Conservation (phyloP, 1,140 invertebrate species). For the Drosophila equinoxialis region DNA sequence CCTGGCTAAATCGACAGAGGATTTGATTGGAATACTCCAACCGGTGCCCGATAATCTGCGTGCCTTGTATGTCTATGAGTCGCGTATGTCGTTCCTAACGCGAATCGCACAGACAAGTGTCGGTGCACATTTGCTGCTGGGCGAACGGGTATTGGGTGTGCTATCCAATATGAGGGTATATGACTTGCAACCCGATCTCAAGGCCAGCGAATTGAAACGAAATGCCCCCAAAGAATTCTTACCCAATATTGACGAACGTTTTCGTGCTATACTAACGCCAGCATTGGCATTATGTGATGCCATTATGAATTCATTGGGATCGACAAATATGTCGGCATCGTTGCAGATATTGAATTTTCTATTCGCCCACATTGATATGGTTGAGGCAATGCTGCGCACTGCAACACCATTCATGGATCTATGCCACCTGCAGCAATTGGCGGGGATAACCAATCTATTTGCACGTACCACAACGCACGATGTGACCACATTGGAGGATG, state of each 20-base stretch:
- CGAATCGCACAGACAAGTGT: slow-evolving; percentile 88
- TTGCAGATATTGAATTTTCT: slow-evolving; percentile 91
- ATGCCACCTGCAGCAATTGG: slow-evolving; percentile 88
- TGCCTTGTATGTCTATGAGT: slow-evolving; percentile 93
- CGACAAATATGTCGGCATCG: slow-evolving; percentile 91
- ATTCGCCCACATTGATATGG: slow-evolving; percentile 90
- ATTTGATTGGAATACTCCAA: slow-evolving; percentile 88
- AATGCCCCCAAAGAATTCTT: slow-evolving; percentile 83
- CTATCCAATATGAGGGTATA: slow-evolving; percentile 91
- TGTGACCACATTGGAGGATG: slow-evolving; percentile 22
- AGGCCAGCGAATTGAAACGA: slow-evolving; percentile 59
- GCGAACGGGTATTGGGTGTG: slow-evolving; percentile 89
- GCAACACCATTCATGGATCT: slow-evolving; percentile 86
- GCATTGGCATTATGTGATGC: slow-evolving; percentile 91
- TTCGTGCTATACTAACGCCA: slow-evolving; percentile 91
- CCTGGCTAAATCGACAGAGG: slow-evolving; percentile 89
- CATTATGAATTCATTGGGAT: slow-evolving; percentile 91
- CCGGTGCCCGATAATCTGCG: slow-evolving; percentile 88
- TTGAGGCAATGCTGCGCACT: slow-evolving; percentile 89
- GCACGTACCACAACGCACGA: slow-evolving; percentile 86
- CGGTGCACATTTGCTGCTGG: slow-evolving; percentile 90
- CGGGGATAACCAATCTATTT: slow-evolving; percentile 90
- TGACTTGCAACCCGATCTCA: slow-evolving; percentile 89
- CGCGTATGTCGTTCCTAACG: slow-evolving; percentile 92
- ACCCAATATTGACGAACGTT: slow-evolving; percentile 87